Percentiles rank a stretch among this genome's conserved stretches.
Conservation (phyloP, 2,888 invertebrate species). For the Leistus spinibarbis region DNA sequence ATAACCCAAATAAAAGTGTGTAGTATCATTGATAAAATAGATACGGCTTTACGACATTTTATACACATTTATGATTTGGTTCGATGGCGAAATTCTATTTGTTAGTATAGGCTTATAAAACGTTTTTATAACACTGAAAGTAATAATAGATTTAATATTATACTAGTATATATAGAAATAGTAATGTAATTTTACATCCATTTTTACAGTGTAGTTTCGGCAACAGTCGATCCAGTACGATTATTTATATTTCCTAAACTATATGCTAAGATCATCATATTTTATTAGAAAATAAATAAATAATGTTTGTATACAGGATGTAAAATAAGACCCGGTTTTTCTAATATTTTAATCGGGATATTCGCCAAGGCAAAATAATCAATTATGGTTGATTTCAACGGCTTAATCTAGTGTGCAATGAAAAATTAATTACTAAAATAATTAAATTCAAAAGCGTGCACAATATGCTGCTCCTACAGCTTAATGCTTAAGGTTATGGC, state of each 20-base stretch:
- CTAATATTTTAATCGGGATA: neutral
- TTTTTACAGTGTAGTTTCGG: too few species aligned
- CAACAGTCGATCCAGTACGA: too few species aligned
- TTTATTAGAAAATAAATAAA: too few species aligned
- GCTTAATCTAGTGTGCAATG: conserved; percentile 15
- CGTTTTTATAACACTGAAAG: neutral
- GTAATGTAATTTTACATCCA: too few species aligned
- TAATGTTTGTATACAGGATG: too few species aligned
- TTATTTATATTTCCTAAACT: too few species aligned
- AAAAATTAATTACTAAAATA: conserved; percentile 9
- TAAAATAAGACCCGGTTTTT: too few species aligned
- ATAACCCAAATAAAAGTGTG: conserved; percentile 27
- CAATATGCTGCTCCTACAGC: neutral
- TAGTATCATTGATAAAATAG: conserved; percentile 24
- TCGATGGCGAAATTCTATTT: neutral
- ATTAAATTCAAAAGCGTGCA: neutral
- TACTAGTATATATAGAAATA: too few species aligned
- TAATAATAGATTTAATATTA: too few species aligned
- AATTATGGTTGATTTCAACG: conserved; percentile 16
- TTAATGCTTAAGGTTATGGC: neutral
- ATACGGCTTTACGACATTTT: conserved; percentile 23
- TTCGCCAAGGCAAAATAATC: conserved; percentile 8
- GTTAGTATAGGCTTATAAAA: too few species aligned
- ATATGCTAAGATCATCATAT: too few species aligned
- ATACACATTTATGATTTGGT: conserved; percentile 25